Base-by-base conservation (phyloP, 2,797 vertebrate species). In the Remorina albescens region DNA sequence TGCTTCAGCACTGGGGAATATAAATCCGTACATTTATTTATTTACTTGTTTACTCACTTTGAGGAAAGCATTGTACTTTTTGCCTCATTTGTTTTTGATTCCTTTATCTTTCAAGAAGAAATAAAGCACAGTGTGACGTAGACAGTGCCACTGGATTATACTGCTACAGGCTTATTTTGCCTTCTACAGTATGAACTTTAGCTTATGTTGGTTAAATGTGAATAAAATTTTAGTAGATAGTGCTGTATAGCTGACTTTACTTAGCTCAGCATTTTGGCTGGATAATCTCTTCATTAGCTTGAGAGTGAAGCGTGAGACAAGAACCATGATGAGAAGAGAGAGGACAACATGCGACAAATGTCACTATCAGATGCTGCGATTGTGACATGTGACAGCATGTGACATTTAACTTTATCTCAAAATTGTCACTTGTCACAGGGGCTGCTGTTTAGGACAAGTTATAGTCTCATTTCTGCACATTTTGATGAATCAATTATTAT, bases 11-110 rank as follows among this genome's bases (percentile, higher is more conserved):
- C 13, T 34, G 3, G 7, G 26, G 11, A 70, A 61, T 61, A 50
- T 46, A 79, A 68, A 75, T 54, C 47, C 64, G 26, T 42, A 59
- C 18, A 41, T 56, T 36, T 61, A 30, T 25, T 59, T 28, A 30
- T 30, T 10, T n/a, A 8, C 44, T 2, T 6, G 30, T 30, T 30
- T 37, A 42, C 8, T 16, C 36, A 0, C 18, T 56, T 18, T 37
- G 34, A 8, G n/a, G 12, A 2, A 53, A n/a, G 32, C 50, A 18
- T 23, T 25, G 1, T 16, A 34, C 2, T 37, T 68, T 55, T 49
- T 37, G 58, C 13, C 15, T 2, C 32, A 16, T 18, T 41, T 34
- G n/a, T 42, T 41, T 42, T 6, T 46, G 37, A 12, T 21, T 25
- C 19, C 19, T 13, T 11, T 21, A 23, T 37, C 11, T 59, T 44